phyloP scores from a whole-genome alignment of 64 coral and sea anemone species.

The Orbicella faveolata region DNA sequence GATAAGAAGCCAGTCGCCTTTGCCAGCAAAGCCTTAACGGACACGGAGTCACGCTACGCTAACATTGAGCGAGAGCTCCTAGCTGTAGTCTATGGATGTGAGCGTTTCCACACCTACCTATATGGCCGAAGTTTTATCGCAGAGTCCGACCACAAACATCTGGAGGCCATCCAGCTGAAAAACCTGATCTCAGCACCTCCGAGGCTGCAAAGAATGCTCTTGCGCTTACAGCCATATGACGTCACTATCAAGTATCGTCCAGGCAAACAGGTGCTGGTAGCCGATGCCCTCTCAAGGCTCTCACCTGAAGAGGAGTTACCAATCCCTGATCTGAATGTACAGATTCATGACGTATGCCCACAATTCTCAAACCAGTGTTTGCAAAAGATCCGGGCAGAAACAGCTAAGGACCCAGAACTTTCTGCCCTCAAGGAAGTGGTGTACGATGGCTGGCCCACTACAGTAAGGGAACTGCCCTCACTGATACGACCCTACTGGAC shows the following conservation, averaged over 20 bases:
- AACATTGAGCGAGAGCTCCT: slow-evolving; percentile 48
- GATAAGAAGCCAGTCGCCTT: slow-evolving; percentile 46
- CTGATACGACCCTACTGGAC: neutral
- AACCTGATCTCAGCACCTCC: slow-evolving; percentile 24
- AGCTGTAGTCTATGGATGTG: slow-evolving; percentile 56
- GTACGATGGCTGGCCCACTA: neutral
- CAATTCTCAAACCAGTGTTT: no score
- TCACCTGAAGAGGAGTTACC: no score
- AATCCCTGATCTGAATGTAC: no score
- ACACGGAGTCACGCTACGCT: slow-evolving; percentile 21
- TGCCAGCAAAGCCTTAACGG: slow-evolving; percentile 18
- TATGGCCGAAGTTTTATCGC: slow-evolving; percentile 42
- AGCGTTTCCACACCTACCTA: slow-evolving; percentile 47
- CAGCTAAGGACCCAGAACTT: neutral
- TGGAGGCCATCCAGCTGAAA: slow-evolving; percentile 21
- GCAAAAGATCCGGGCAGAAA: no score
- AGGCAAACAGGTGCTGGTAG: no score
- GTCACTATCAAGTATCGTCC: no score
- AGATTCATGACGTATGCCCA: no score
- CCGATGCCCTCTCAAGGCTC: no score
- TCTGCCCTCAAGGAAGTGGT: slow-evolving; percentile 32
- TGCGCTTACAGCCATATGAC: no score
- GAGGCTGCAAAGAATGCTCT: no score
- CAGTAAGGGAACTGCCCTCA: neutral
- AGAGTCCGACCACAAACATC: slow-evolving; percentile 53